Evolutionary conservation across 2,113 vertebrate species (phyloP).

Genomic region (Ceyx cyanopectus): DNA sequence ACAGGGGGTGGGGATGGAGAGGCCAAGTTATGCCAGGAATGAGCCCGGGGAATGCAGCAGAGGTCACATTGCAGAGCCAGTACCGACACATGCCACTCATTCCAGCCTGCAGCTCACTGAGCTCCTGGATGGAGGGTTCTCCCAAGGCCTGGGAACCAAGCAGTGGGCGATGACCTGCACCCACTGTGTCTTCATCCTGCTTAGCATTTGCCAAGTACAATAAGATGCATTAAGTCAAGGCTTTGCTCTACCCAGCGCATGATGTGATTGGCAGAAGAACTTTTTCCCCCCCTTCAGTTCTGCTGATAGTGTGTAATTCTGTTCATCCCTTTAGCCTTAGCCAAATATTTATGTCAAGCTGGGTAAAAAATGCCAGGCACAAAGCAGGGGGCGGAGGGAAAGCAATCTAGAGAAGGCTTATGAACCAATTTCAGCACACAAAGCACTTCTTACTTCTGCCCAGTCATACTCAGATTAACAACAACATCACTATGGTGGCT

Average conservation of each 20-base stretch:
- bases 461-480: slow-evolving; percentile 22
- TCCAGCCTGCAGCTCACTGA: not conserved
- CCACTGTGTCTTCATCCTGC: slow-evolving; percentile 60
- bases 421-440: slow-evolving; percentile 3
- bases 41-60: slow-evolving; percentile 55
- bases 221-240: slow-evolving; percentile 34
- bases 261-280: slow-evolving; percentile 25
- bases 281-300: not conserved
- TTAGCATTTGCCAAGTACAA: slow-evolving; percentile 43
- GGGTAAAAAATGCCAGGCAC: slow-evolving; percentile 58
- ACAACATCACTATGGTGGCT: not conserved
- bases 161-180: slow-evolving; percentile 72
- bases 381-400: not conserved
- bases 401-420: slow-evolving; percentile 26
- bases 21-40: slow-evolving; percentile 67
- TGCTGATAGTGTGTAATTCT: slow-evolving; percentile 44
- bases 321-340: slow-evolving; percentile 50
- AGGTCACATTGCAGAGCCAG: slow-evolving; percentile 52
- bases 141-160: slow-evolving; percentile 66
- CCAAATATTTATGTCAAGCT: slow-evolving; percentile 65
- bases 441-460: slow-evolving; percentile 3
- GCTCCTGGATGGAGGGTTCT: slow-evolving; percentile 16
- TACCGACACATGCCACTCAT: not conserved
- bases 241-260: not conserved
- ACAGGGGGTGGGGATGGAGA: slow-evolving; percentile 28